A percentile compares a stretch with the other conserved stretches of the same genome.
phyloP scores from a whole-genome alignment of 2,888 invertebrate species.

The Plebejus anna region DNA sequence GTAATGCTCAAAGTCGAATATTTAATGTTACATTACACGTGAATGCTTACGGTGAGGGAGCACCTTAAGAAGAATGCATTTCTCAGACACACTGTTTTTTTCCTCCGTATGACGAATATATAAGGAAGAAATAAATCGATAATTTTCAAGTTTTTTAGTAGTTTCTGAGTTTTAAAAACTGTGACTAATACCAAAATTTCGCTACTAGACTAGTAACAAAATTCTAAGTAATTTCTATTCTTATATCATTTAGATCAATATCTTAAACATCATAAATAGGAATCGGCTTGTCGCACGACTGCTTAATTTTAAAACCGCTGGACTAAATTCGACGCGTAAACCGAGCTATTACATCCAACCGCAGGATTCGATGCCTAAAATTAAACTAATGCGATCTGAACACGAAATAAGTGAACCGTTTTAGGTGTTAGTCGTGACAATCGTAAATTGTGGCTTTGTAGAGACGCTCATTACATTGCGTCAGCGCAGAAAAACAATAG shows the following conservation, averaged over 20 bases:
- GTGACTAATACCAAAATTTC: background rate
- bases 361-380: conserved; percentile 56
- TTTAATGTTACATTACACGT: too few species aligned
- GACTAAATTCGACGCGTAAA: conserved; percentile 59
- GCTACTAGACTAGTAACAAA: too few species aligned
- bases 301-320: conserved; percentile 28
- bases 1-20: too few species aligned
- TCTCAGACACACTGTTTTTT: too few species aligned
- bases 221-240: too few species aligned
- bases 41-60: too few species aligned
- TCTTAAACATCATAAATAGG: conserved; percentile 27
- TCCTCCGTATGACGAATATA: too few species aligned
- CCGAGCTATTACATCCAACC: conserved; percentile 64
- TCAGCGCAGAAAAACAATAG: background rate
- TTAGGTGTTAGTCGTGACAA: conserved; percentile 44
- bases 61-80: too few species aligned
- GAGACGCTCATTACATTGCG: background rate
- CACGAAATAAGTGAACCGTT: conserved; percentile 57
- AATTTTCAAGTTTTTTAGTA: background rate
- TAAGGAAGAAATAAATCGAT: too few species aligned
- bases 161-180: background rate
- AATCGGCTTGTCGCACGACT: conserved; percentile 26
- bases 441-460: conserved; percentile 39
- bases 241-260: conserved; percentile 35
- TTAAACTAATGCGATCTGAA: conserved; percentile 62